Evolutionary conservation across 2,888 invertebrate species (phyloP).

Genomic region (Quadroppia sp.): DNA sequence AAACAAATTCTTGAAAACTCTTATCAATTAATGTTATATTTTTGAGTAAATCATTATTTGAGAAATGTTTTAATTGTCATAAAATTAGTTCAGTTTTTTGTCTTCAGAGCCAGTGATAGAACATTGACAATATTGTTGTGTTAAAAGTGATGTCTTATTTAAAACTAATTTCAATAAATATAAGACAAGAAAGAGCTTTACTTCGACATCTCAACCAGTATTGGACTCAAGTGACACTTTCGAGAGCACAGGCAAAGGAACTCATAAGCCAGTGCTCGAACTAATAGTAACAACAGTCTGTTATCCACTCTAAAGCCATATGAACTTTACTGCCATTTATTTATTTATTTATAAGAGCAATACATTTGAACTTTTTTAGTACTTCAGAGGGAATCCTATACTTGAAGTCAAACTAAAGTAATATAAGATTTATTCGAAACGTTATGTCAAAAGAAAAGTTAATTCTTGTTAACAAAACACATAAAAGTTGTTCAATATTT

Average conservation of each 20-base stretch:
- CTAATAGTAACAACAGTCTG: background rate
- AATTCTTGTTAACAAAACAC: background rate
- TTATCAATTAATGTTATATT: no score
- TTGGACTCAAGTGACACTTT: constrained; percentile 2
- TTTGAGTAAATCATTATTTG: no score
- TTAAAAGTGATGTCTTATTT: no score
- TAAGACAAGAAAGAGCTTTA: no score
- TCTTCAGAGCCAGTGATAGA: no score
- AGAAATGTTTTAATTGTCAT: no score
- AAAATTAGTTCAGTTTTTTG: no score
- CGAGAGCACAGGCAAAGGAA: background rate
- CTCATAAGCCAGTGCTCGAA: background rate
- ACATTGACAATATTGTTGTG: no score
- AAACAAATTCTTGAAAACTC: no score
- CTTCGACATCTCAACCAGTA: background rate
- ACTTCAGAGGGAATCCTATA: background rate
- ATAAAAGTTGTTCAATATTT: background rate
- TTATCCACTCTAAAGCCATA: background rate
- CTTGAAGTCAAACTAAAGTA: background rate
- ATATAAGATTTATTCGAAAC: background rate
- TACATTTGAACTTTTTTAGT: constrained; percentile 3
- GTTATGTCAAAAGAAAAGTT: background rate
- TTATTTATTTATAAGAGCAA: constrained; percentile 15
- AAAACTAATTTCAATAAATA: no score
- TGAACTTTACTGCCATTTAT: background rate